These are phyloP conservation scores for Noctua fimbriata DNA, from an alignment of 2,888 invertebrate species.

Conservation along the genomic window DNA sequence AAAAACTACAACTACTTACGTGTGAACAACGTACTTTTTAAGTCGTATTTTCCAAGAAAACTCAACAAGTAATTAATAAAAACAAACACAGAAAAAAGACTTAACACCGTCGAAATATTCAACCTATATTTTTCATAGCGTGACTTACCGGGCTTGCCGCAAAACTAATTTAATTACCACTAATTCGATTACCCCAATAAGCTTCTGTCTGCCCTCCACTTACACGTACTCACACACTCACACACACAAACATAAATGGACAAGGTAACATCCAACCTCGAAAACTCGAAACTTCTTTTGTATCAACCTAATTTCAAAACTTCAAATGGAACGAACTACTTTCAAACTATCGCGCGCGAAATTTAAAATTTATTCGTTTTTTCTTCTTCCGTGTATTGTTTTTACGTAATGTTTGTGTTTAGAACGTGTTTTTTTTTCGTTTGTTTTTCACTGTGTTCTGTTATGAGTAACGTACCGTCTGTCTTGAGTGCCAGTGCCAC, in stretches of 20 bases:
- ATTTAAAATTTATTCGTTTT: neutral
- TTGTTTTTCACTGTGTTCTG: conserved; percentile 60
- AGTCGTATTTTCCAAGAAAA: conserved; percentile 28
- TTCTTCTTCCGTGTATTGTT: conserved; percentile 7
- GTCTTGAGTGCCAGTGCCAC: conserved; percentile 81
- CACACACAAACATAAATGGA: conserved; percentile 35
- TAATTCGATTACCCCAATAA: conserved; percentile 87
- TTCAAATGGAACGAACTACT: conserved; percentile 38
- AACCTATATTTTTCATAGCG: conserved; percentile 74
- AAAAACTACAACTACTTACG: conserved; percentile 35
- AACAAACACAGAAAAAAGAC: conserved; percentile 57
- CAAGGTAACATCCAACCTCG: conserved; percentile 42
- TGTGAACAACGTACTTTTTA: neutral
- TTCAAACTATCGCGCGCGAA: conserved; percentile 36
- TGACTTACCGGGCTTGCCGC: conserved; percentile 72
- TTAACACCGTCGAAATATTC: conserved; percentile 66
- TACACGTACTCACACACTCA: conserved; percentile 66
- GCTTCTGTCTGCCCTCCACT: conserved; percentile 74
- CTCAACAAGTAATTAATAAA: conserved; percentile 49
- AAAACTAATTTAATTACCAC: conserved; percentile 86
- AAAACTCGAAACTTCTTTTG: conserved; percentile 56
- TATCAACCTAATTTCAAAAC: conserved; percentile 52
- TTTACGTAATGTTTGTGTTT: neutral
- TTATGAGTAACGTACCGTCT: conserved; percentile 81
- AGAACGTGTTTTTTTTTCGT: conserved; percentile 26